A percentile compares a stretch with the other conserved stretches of the same genome.
Evolutionary conservation across 2,797 vertebrate species (phyloP).

Genomic region (Lutjanus campechanus): DNA sequence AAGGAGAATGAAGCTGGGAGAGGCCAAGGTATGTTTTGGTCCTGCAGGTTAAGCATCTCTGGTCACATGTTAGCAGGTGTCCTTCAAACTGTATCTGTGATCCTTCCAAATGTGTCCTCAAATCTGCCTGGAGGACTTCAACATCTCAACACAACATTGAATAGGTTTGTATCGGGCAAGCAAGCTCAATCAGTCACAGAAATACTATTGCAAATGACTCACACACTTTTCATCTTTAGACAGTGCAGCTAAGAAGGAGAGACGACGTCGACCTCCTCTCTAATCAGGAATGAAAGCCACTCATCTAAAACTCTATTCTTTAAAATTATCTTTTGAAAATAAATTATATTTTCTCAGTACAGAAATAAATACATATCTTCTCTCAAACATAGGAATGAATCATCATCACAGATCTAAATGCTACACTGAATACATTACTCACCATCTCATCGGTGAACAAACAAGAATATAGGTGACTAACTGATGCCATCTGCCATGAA

Average conservation of each 20-base stretch:
- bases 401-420: conserved; percentile 78
- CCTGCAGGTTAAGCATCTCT: conserved; percentile 72
- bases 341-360: conserved; percentile 83
- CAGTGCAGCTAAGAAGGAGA: conserved; percentile 66
- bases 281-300: conserved; percentile 73
- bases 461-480: conserved; percentile 72
- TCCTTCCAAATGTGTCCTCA: conserved; percentile 54
- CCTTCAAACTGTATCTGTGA: conserved; percentile 47
- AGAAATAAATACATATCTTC: conserved; percentile 85
- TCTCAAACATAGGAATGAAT: conserved; percentile 79
- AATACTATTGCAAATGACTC: conserved; percentile 62
- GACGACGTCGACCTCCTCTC: conserved; percentile 48
- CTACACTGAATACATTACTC: conserved; percentile 76
- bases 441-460: conserved; percentile 66
- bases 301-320: conserved; percentile 75
- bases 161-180: conserved; percentile 43
- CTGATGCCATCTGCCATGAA: conserved; percentile 69
- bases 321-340: conserved; percentile 82
- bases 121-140: conserved; percentile 40
- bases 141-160: conserved; percentile 40
- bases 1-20: conserved; percentile 50
- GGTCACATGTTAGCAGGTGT: conserved; percentile 61
- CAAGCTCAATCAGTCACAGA: conserved; percentile 57
- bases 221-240: conserved; percentile 57
- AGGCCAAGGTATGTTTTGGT: conserved; percentile 75